These are phyloP conservation scores for Eidolon dupreanum DNA, from an alignment of 2,797 vertebrate species.

Conservation along the genomic window DNA sequence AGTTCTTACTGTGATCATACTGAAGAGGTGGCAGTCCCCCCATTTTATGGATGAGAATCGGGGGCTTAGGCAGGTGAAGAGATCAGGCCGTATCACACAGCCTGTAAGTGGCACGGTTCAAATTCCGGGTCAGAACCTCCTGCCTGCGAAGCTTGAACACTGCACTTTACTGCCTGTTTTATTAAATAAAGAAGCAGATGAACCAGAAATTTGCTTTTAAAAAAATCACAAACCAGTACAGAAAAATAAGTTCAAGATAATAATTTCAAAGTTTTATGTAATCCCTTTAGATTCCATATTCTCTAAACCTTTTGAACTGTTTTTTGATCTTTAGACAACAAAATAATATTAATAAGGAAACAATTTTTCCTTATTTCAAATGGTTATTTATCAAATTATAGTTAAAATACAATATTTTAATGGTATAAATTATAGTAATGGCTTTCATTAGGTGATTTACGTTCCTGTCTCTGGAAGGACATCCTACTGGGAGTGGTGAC, in stretches of 20 bases:
- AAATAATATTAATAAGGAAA: not conserved
- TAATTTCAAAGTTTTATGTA: conserved; percentile 10
- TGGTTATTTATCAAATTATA: conserved; percentile 10
- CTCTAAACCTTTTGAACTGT: conserved; percentile 22
- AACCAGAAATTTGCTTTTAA: not conserved
- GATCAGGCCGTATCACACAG: not conserved
- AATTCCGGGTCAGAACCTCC: not conserved
- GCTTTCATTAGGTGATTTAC: not conserved
- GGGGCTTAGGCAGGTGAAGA: not conserved
- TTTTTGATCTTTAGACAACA: not conserved
- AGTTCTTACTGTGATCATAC: not conserved
- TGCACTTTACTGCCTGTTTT: not conserved
- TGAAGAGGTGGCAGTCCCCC: not conserved
- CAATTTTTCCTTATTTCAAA: not conserved
- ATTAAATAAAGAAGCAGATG: not conserved
- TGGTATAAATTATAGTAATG: not conserved
- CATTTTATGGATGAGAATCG: not conserved
- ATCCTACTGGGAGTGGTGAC: not conserved
- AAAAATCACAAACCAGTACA: not conserved
- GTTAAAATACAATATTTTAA: conserved; percentile 35
- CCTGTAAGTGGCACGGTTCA: not conserved
- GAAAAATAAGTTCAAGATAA: not conserved
- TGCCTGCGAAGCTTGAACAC: not conserved
- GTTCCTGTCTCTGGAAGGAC: not conserved
- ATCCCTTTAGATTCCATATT: not conserved